Evolutionary conservation across 2,113 vertebrate genomes (phyloP).

Genomic region (Hippocampus guttulatus): DNA sequence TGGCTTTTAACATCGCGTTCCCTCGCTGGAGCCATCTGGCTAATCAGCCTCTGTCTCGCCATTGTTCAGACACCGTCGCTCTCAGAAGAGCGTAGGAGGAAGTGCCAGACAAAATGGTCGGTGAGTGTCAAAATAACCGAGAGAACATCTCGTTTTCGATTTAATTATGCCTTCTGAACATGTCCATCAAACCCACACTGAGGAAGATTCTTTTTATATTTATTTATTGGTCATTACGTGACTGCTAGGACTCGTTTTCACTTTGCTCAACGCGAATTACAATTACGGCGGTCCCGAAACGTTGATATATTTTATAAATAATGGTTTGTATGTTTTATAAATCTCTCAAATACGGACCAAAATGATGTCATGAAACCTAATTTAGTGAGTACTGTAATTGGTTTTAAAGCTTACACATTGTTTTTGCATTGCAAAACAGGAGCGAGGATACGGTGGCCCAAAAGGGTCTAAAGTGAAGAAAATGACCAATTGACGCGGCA

Average conservation of each 20-base stretch:
- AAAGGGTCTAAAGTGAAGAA: no score
- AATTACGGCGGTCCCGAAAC: no score
- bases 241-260: not conserved
- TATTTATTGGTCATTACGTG: not conserved
- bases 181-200: not conserved
- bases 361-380: no score
- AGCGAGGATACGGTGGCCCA: no score
- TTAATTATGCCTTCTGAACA: not conserved
- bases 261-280: no score
- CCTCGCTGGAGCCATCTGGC: not conserved
- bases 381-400: no score
- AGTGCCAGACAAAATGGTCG: not conserved
- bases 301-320: no score
- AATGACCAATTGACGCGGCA: no score
- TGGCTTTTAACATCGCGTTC: not conserved
- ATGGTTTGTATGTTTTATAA: no score
- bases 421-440: no score
- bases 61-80: conserved; percentile 1
- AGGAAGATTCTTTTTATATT: not conserved
- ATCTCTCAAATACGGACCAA: no score
- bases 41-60: not conserved
- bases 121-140: not conserved
- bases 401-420: no score
- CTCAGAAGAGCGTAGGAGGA: not conserved
- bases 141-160: not conserved